Evolutionary conservation across 2,888 invertebrate species (phyloP).

Genomic region (Hyles lineata): DNA sequence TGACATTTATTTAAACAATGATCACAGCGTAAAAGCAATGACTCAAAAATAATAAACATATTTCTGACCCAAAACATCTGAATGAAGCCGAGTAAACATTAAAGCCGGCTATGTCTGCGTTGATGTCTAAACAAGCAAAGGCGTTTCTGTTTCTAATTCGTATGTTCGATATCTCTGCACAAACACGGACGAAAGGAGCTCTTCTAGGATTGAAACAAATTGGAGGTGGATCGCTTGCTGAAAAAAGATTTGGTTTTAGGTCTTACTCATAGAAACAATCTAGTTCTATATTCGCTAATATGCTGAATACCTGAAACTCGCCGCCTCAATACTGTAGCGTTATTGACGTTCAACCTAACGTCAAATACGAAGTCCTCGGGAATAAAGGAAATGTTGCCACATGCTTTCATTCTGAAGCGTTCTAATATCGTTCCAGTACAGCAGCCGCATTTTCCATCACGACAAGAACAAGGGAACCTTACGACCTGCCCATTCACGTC

Average conservation of each 20-base stretch:
- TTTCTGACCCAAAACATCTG: conserved; percentile 76
- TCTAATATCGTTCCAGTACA: conserved; percentile 88
- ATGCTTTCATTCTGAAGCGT: conserved; percentile 89
- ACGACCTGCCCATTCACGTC: conserved; percentile 76
- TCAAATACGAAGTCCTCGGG: conserved; percentile 94
- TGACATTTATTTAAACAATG: not conserved
- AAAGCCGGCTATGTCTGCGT: conserved; percentile 86
- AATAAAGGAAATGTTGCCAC: conserved; percentile 90
- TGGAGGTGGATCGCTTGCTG: conserved; percentile 90
- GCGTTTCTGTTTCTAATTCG: conserved; percentile 91
- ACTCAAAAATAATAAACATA: not conserved
- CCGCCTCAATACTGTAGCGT: conserved; percentile 88
- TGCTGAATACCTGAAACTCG: conserved; percentile 87
- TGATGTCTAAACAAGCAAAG: conserved; percentile 91
- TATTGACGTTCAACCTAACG: conserved; percentile 89
- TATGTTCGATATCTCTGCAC: conserved; percentile 91
- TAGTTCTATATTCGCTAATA: not conserved
- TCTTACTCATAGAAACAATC: not conserved
- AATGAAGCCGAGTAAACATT: conserved; percentile 84
- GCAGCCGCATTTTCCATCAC: conserved; percentile 87
- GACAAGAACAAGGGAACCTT: conserved; percentile 86
- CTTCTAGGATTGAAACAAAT: conserved; percentile 89
- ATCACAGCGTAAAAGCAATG: too few relatives aligned
- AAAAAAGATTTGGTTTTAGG: conserved; percentile 45
- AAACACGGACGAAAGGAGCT: conserved; percentile 88